Conservation (phyloP, 2,797 vertebrate species). For the Esox lucius region DNA sequence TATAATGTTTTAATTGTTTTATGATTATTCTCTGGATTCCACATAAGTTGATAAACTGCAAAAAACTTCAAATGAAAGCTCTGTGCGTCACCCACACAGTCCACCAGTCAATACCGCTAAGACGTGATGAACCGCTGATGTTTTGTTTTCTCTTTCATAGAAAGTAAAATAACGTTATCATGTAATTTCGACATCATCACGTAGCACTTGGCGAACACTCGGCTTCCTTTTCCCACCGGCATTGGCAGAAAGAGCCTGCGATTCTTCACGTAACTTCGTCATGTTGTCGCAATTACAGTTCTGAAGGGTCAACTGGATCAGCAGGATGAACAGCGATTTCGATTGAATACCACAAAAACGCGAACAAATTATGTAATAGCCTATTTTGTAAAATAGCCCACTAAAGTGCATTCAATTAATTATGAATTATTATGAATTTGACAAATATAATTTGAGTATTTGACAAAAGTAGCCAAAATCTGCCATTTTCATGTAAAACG, state of each 20-base stretch:
- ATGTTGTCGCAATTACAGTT: background rate
- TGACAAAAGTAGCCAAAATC: background rate
- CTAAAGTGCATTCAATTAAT: background rate
- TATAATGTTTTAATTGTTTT: no score
- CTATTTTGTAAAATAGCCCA: background rate
- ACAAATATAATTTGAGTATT: background rate
- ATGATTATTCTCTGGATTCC: no score
- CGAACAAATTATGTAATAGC: background rate
- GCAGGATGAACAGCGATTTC: background rate
- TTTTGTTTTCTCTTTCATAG: slow-evolving; percentile 9
- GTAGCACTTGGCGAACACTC: slow-evolving; percentile 9
- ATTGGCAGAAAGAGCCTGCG: slow-evolving; percentile 26
- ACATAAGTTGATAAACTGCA: background rate
- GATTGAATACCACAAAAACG: background rate
- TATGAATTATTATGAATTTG: background rate
- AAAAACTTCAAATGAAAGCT: background rate
- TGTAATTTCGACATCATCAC: slow-evolving; percentile 38
- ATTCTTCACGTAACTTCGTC: no score
- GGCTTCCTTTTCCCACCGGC: slow-evolving; percentile 15
- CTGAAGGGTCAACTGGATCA: background rate
- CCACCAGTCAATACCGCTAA: background rate
- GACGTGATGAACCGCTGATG: slow-evolving; percentile 56
- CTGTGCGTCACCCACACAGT: background rate
- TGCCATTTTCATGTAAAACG: background rate
- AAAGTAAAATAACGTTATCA: background rate